Evolutionary conservation across 2,888 invertebrate species (phyloP), one percentile per base, ranked within the genome.

Genomic region (Cacoxenus indagator): DNA sequence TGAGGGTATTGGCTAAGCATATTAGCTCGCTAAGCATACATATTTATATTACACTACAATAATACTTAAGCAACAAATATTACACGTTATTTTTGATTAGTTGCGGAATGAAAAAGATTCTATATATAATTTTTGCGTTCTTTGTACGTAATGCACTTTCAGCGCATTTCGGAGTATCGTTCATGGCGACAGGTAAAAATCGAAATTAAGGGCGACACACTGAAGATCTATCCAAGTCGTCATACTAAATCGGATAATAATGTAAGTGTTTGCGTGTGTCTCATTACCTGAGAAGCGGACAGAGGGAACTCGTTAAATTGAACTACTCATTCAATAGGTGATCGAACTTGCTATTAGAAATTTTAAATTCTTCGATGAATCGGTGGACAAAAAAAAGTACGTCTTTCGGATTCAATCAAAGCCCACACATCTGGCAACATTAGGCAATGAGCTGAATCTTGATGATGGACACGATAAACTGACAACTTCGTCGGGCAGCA

Each of bases 341-440:
- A 86, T 87, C 79, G 87, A 87, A 79, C 82, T 87, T 74, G 86
- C 87, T 84, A 84, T 87, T 75, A 85, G 86, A 78, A 86, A 86
- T 74, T 87, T 86, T 75, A 86, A 87, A 72, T 84, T 87, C 73
- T 81, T 84, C 68, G 87, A 87, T 71, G 87, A 87, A 77, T 84
- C 87, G 57, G 76, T 83, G 74, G 86, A 86, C 73, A 86, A 86
- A 71, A 87, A 87, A 83, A 97, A 97, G 88, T 94, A 96, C 88
- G 96, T 97, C 70, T 92, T 98, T 77, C 92, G 97, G 67, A 92
- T 98, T 85, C 94, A 94, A 76, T 95, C 96, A 19, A 93, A 87
- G 73, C 86, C 86, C 1, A 78, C 84, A 59, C 86, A 86, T 45
- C 73, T 85, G 70, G 85, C 85, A 65, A 78, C 77, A 0, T 72